Evolutionary conservation across 2,113 vertebrate species (phyloP), one percentile per base, ranked within the genome.

Genomic region (Amazona guildingii): DNA sequence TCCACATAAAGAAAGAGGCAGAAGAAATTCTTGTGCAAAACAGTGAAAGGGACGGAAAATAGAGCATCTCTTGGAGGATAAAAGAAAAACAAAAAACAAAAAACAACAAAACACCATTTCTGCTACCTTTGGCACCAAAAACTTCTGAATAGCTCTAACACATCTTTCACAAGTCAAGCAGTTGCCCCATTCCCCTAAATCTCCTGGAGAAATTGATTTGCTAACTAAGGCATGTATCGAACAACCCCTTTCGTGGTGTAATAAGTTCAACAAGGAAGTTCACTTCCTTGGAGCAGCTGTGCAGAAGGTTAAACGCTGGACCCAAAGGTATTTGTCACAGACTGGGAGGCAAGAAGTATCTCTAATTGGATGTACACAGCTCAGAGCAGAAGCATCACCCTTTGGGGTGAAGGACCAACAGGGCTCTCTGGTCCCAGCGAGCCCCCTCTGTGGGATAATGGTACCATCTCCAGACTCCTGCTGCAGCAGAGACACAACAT

Each of bases 331-430:
- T 27, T 44, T 63, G 72, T 28, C 24, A 17, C 35, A 59, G 80
- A 64, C 49, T 43, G 20, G 68, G 48, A 90, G 79, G 44, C 11
- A 18, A 86, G 68, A 37, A 51, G 33, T 27, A 62, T 17, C 48
- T 31, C 51, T 41, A 29, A 44, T 1, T 0, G 0, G 68, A 31
- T 2, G 25, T 27, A 10, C 23, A 2, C 19, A 51, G 76, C 61
- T 63, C 35, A 3, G 17, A 31, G 41, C 59, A 67, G 61, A 35
- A 68, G 8, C 31, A 46, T 46, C 21, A 83, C 57, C 49, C 37
- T 52, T 7, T 2, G 20, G 31, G n/a, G 39, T 2, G 4, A 66
- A 37, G 21, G 48, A 39, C 23, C 39, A 2, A 21, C 4, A 0
- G 49, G 31, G 44, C 37, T 57, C 75, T 20, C 28, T 3, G 39